Percentiles rank a stretch among this genome's conserved stretches.
These are phyloP conservation scores for Boulengeromyrus knoepffleri DNA, from an alignment of 2,113 vertebrate species.

Conservation along the genomic window DNA sequence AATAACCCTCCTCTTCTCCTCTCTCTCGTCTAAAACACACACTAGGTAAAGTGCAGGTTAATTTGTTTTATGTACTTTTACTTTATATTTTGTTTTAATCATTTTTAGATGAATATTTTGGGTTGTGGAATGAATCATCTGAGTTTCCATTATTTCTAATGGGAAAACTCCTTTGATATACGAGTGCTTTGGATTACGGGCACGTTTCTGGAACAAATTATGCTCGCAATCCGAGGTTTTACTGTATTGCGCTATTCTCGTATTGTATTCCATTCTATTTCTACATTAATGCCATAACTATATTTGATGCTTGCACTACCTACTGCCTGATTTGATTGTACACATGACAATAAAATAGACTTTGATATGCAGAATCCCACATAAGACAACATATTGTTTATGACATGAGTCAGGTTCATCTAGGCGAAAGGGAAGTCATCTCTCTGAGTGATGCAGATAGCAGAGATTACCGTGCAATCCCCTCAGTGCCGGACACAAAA, in stretches of 20 bases:
- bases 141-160: no score
- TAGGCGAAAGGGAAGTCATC: background rate
- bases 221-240: no score
- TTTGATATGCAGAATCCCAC: background rate
- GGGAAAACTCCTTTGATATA: no score
- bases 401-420: background rate
- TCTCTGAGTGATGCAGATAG: background rate
- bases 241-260: background rate
- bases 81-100: no score
- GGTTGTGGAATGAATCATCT: no score
- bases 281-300: background rate
- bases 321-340: background rate
- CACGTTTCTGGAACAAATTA: no score
- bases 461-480: background rate
- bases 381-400: background rate
- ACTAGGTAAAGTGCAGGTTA: no score
- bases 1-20: no score
- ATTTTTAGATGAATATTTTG: no score
- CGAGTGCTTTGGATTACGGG: no score
- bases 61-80: no score
- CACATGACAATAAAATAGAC: background rate
- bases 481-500: background rate
- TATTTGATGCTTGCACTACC: background rate
- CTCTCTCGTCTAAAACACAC: no score
- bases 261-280: background rate